Base-by-base conservation (phyloP, 2,888 invertebrate genomes). In the Stenurella melanura region DNA sequence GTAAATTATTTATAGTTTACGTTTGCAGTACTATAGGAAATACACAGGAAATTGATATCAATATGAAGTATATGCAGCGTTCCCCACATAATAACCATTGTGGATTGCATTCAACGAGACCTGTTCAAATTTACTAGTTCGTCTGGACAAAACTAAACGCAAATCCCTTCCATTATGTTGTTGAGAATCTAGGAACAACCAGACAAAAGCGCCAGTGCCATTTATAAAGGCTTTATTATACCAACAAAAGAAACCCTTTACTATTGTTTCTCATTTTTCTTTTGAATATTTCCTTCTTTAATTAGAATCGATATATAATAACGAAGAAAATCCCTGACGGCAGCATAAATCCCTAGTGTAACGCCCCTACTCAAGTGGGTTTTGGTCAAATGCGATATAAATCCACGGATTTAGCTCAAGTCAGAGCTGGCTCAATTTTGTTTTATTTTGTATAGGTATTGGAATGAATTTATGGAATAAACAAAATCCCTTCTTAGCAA, bases 231-330 rank as follows among this genome's bases (percentile, higher is more conserved):
- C 10, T 26, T 61, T 12, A 30, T 26, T 61, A 61, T 61, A n/a
- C n/a, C 61, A n/a, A 61, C 61, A 61, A 61, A 61, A 9, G 61
- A 21, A 26, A 30, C 30, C 26, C 50, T 26, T 61, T 18, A n/a
- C 61, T n/a, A 26, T 26, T 15, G 26, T 30, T 61, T 61, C 17
- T 21, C 12, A 63, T 63, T 63, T 34, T 63, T 63, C 30, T 6
- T 34, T 17, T 63, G 34, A 7, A 18, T 34, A 34, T 63, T 34
- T 63, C n/a, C 61, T 34, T 3, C 17, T 30, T 63, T 63, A 63
- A 63, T 63, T 63, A 63, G n/a, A 63, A 63, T 34, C n/a, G 30
- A 34, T 34, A 34, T 34, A 30, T 30, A 63, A 63, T 63, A 63
- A 63, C 61, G 34, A 63, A 63, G 61, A 30, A 10, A 63, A 50